phyloP scores from a whole-genome alignment of 2,113 vertebrate genomes.

The Corynorhinus townsendii region DNA sequence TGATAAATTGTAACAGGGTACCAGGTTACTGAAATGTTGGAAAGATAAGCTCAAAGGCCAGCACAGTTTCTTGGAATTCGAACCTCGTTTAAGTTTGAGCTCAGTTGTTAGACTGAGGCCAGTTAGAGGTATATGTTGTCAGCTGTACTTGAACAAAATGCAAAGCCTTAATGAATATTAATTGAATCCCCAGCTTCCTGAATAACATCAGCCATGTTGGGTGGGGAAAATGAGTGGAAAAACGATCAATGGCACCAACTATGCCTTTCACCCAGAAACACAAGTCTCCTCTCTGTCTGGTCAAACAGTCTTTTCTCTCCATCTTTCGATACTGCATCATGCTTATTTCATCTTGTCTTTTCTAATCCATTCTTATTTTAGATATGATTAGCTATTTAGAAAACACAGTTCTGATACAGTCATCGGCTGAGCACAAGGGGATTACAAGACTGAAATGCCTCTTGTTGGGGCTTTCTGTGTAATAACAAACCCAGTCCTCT shows the following conservation, averaged over 20 bases:
- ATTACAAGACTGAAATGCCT: neutral
- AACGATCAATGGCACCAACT: neutral
- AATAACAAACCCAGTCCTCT: conserved; percentile 51
- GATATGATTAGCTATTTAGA: neutral
- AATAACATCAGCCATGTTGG: neutral
- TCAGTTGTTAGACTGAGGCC: neutral
- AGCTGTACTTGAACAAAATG: neutral
- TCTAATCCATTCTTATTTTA: neutral
- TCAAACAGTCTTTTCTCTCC: neutral
- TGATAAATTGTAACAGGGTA: neutral
- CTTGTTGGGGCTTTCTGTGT: conserved; percentile 42
- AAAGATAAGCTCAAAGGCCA: neutral
- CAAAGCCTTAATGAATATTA: conserved; percentile 25
- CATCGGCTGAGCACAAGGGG: neutral
- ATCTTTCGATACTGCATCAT: neutral
- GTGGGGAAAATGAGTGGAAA: conserved; percentile 33
- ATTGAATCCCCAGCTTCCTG: neutral
- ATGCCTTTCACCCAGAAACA: neutral
- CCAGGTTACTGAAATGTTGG: neutral
- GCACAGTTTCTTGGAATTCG: neutral
- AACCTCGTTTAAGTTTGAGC: neutral
- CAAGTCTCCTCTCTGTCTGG: neutral
- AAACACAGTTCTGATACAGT: neutral
- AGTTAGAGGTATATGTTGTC: neutral
- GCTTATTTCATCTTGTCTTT: neutral